phyloP scores from a whole-genome alignment of 2,888 invertebrate species.

The Leistus spinibarbis region DNA sequence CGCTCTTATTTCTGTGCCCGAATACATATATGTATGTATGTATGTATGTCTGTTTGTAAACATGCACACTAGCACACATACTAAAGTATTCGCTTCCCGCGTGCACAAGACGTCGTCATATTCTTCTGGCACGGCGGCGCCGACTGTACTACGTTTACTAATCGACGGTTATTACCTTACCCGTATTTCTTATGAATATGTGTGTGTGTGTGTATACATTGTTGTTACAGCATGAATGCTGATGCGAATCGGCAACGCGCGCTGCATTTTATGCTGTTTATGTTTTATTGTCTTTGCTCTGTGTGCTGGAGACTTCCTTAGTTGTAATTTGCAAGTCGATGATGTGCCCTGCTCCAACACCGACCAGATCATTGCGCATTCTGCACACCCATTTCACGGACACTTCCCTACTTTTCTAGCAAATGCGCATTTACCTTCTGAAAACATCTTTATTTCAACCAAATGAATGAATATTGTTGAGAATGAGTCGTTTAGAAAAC shows the following conservation, averaged over 20 bases:
- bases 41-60: background rate
- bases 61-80: background rate
- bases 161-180: constrained; percentile 10
- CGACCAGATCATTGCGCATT: background rate
- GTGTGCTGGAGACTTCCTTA: background rate
- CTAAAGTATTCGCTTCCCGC: background rate
- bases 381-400: background rate
- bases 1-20: constrained; percentile 6
- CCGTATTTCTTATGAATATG: background rate
- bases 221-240: constrained; percentile 5
- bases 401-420: no score
- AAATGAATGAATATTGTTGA: no score
- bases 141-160: background rate
- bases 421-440: background rate
- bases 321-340: background rate
- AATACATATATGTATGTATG: background rate
- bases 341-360: background rate
- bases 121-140: background rate
- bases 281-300: background rate
- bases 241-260: constrained; percentile 6
- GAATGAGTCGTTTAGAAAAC: no score
- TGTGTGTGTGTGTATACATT: background rate
- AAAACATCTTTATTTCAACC: background rate
- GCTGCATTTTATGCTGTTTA: background rate
- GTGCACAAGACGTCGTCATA: background rate